Percentiles rank a stretch among this genome's conserved stretches.
Conservation (phyloP, 2,113 vertebrate species). For the Myocastor coypus region DNA sequence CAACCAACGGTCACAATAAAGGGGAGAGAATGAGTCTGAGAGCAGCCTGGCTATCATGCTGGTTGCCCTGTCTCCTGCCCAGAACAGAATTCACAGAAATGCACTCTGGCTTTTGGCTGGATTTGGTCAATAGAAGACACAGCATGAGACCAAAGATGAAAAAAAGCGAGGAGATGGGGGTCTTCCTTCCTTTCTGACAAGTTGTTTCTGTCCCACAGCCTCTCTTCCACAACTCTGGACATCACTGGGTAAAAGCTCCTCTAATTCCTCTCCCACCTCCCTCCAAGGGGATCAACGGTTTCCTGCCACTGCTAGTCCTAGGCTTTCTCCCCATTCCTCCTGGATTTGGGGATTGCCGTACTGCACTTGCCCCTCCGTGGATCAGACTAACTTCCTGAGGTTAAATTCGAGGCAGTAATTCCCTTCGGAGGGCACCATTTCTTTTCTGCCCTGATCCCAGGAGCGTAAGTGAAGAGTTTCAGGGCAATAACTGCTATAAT, state of each 20-base stretch:
- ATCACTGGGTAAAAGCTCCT: background rate
- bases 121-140: background rate
- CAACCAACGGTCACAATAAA: background rate
- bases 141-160: background rate
- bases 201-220: background rate
- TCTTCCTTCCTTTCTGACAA: background rate
- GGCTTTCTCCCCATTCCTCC: background rate
- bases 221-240: background rate
- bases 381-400: background rate
- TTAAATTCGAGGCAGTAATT: constrained; percentile 13
- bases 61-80: background rate
- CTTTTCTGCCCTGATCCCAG: constrained; percentile 16
- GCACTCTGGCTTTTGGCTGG: background rate
- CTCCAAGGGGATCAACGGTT: background rate
- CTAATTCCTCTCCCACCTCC: background rate
- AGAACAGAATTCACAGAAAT: background rate
- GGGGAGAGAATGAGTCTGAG: background rate
- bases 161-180: background rate
- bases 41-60: background rate
- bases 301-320: background rate
- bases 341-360: background rate
- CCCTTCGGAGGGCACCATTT: background rate
- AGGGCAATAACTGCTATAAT: background rate
- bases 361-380: background rate
- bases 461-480: background rate